These are phyloP conservation scores for Myrmophylax atrothorax DNA, from an alignment of 2,113 vertebrate species.

Conservation along the genomic window DNA sequence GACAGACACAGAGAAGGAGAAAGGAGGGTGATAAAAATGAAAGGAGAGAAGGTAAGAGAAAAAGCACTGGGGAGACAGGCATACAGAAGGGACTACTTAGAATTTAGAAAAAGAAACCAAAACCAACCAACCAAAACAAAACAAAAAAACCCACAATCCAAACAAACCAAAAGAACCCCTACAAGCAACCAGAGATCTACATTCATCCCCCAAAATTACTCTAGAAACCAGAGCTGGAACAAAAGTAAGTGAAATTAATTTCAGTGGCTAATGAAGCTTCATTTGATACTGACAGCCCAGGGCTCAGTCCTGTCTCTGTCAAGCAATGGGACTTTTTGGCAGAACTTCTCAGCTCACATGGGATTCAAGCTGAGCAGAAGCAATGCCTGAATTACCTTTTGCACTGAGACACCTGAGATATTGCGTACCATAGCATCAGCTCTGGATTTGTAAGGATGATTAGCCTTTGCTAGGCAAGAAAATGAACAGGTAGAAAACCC, in stretches of 20 bases:
- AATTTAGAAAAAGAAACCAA: not conserved
- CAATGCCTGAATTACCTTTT: not conserved
- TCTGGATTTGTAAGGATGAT: not conserved
- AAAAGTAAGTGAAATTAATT: not conserved
- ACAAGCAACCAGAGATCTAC: not conserved
- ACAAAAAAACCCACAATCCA: not conserved
- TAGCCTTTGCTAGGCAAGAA: not conserved
- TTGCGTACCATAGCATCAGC: not conserved
- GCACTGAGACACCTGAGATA: not conserved
- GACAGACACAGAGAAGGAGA: not conserved
- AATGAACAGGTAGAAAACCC: not conserved
- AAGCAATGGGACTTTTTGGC: not conserved
- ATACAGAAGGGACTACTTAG: fast-evolving
- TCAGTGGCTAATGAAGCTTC: not conserved
- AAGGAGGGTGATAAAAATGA: not conserved
- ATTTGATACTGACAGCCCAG: not conserved
- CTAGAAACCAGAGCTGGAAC: not conserved
- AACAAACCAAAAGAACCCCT: not conserved
- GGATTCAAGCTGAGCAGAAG: not conserved
- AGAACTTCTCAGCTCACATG: not conserved
- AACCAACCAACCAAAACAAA: not conserved
- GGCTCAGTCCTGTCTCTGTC: not conserved
- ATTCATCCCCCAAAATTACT: not conserved
- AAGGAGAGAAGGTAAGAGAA: not conserved
- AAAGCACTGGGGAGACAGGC: not conserved